These are phyloP conservation scores for Diogma glabrata DNA, from an alignment of 2,888 invertebrate genomes.

Conservation along the genomic window DNA sequence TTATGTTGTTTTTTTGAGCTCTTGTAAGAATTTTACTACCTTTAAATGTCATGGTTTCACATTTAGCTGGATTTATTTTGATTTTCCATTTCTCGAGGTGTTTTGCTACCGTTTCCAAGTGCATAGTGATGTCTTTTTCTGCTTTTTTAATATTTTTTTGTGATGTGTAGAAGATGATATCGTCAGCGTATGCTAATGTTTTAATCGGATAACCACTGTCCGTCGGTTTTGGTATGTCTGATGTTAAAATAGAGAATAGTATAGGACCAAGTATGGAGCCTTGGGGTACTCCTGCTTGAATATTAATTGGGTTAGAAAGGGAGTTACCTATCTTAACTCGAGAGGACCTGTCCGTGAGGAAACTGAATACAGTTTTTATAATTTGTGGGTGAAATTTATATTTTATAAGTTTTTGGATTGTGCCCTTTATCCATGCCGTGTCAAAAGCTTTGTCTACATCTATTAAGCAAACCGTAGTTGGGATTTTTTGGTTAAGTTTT, in stretches of 20 bases:
- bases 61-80: neutral
- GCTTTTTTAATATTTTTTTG: neutral
- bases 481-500: neutral
- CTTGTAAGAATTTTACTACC: neutral
- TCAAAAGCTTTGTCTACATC: conserved; percentile 12
- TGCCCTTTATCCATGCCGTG: conserved; percentile 8
- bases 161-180: neutral
- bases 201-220: neutral
- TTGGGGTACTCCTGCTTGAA: conserved; percentile 1
- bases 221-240: neutral
- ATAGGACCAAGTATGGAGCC: neutral
- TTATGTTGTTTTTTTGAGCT: neutral
- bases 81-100: neutral
- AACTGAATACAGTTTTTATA: neutral
- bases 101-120: neutral
- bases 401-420: neutral
- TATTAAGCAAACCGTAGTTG: conserved; percentile 6
- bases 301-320: neutral
- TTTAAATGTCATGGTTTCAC: conserved; percentile 1
- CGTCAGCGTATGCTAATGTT: conserved; percentile 1
- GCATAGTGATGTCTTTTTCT: neutral
- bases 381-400: neutral
- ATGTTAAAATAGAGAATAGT: neutral
- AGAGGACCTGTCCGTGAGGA: neutral
- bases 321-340: neutral